Evolutionary conservation across 2,888 invertebrate genomes (phyloP).

Genomic region (Agriopis marginaria): DNA sequence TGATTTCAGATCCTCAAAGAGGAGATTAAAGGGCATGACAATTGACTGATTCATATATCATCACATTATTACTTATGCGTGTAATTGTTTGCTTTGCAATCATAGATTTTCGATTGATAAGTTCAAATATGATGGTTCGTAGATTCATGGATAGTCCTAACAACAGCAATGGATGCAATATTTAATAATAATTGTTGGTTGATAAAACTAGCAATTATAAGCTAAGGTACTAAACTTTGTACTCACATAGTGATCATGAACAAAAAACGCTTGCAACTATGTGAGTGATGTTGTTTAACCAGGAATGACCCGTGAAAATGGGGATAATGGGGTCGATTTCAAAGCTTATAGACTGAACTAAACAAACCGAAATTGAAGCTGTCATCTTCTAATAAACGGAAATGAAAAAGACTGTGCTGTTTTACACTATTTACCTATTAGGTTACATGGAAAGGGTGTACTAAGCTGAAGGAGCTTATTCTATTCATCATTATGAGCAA

Average conservation of each 20-base stretch:
- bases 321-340: too few relatives aligned
- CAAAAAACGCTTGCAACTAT: background rate
- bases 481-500: too few relatives aligned
- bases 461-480: too few relatives aligned
- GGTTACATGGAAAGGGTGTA: too few relatives aligned
- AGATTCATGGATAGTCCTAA: background rate
- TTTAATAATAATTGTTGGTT: background rate
- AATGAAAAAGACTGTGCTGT: background rate
- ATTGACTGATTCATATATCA: constrained; percentile 5
- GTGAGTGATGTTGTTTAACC: background rate
- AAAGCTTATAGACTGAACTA: background rate
- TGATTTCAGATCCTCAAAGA: background rate
- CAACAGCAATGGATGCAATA: background rate
- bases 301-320: background rate
- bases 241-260: background rate
- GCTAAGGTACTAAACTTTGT: background rate
- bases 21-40: background rate
- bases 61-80: background rate
- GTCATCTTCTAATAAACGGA: background rate
- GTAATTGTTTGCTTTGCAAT: background rate
- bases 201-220: background rate
- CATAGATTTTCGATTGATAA: background rate
- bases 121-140: background rate
- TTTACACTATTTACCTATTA: too few relatives aligned
- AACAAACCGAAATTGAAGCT: background rate